Conservation (phyloP, 2,888 invertebrate genomes). For the Apamea monoglypha region DNA sequence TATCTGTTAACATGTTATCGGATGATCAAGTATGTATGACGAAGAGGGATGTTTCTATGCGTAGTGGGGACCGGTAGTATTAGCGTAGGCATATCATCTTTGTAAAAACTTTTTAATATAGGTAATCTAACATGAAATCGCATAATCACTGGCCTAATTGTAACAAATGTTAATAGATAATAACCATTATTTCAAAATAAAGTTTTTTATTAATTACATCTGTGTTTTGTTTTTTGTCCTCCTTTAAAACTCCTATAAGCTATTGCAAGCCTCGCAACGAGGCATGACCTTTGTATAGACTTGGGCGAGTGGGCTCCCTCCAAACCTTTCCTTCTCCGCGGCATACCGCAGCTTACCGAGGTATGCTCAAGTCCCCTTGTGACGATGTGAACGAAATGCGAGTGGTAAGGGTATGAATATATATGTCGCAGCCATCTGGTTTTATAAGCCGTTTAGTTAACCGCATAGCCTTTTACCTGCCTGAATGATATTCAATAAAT, state of each 20-base stretch:
- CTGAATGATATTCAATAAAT: no score
- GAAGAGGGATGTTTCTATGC: constrained; percentile 68
- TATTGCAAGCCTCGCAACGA: not conserved
- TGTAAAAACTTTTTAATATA: constrained; percentile 85
- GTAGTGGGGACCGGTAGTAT: constrained; percentile 71
- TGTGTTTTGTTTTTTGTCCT: constrained; percentile 58
- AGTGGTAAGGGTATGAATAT: not conserved
- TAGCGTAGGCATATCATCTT: constrained; percentile 88
- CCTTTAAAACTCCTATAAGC: not conserved
- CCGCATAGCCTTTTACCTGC: no score
- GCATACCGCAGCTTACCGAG: not conserved
- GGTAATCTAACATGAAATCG: constrained; percentile 82
- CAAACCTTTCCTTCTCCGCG: no score
- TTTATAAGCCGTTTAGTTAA: no score
- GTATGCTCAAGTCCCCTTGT: not conserved
- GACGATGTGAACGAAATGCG: not conserved
- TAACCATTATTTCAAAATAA: constrained; percentile 90
- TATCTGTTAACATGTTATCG: constrained; percentile 86
- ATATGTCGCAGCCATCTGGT: no score
- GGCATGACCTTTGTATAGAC: not conserved
- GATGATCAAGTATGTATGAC: constrained; percentile 59
- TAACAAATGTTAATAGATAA: constrained; percentile 90
- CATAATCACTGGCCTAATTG: constrained; percentile 87
- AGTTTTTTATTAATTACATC: constrained; percentile 81
- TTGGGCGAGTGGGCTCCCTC: not conserved